Evolutionary conservation across 2,113 vertebrate species (phyloP).

Genomic region (Mesitornis unicolor): DNA sequence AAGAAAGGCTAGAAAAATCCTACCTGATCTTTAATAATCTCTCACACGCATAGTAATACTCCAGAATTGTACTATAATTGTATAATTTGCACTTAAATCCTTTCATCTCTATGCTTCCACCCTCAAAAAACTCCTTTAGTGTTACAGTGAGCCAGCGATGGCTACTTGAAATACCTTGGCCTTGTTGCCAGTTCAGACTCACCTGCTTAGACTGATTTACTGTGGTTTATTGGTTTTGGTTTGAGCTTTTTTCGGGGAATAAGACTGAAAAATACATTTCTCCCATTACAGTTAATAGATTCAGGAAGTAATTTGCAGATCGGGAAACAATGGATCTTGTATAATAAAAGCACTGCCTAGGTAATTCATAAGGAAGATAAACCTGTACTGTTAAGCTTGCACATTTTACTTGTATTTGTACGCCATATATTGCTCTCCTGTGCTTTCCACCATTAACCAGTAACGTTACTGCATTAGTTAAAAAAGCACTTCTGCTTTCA

Average conservation of each 20-base stretch:
- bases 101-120: not conserved
- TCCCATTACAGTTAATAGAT: conserved; percentile 51
- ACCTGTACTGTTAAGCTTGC: conserved; percentile 29
- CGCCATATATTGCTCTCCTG: conserved; percentile 26
- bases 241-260: not conserved
- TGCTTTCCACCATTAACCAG: conserved; percentile 43
- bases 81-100: conserved; percentile 42
- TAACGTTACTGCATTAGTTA: conserved; percentile 15
- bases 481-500: not conserved
- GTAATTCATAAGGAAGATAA: conserved; percentile 59
- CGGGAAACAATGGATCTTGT: conserved; percentile 50
- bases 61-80: conserved; percentile 20
- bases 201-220: not conserved
- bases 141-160: not conserved
- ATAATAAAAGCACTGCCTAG: conserved; percentile 47
- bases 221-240: not conserved
- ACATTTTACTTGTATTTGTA: conserved; percentile 4
- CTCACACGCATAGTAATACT: conserved; percentile 41
- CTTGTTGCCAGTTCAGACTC: not conserved
- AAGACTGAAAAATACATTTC: conserved; percentile 42
- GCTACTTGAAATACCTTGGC: conserved; percentile 20
- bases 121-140: not conserved
- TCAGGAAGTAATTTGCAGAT: conserved; percentile 64
- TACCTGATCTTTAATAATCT: conserved; percentile 67
- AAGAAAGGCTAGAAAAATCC: conserved; percentile 61